Base-by-base conservation (phyloP, 2,797 vertebrate species). In the Rhodeus uyekii region DNA sequence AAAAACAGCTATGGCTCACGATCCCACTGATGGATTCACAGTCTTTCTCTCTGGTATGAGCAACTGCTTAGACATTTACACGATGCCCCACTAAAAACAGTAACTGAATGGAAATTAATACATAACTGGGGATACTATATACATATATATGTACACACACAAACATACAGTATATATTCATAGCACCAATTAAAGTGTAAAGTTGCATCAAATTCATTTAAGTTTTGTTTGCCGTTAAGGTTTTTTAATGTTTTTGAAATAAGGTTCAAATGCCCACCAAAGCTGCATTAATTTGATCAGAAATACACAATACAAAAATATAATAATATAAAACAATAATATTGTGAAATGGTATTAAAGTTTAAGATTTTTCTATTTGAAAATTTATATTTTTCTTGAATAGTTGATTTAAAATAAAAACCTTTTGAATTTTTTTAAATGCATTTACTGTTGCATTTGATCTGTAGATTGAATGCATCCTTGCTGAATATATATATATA, bases 1-100 rank as follows among this genome's bases (percentile, higher is more conserved):
- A 16, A 67, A 82, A 76, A 34, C 72, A 5, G 55, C 53, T 38
- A 34, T 50, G 71, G n/a, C 61, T 82, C 72, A n/a, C 68, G 61
- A 67, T 58, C 71, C 69, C 38, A 24, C 44, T 27, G 55, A 10
- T 36, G 60, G 32, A 72, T 60, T 34, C 42, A 53, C 39, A 53
- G 18, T 53, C 46, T 42, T 24, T 39, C 29, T 29, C 48, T n/a
- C 36, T 74, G 34, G 24, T 32, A 73, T 34, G 22, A 24, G 18
- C 19, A 29, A 46, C 18, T 58, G 39, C 38, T 24, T 29, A 12
- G 38, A 42, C 38, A 63, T 39, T 29, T 38, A 13, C 8, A 32
- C 8, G 55, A 27, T n/a, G n/a, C n/a, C n/a, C n/a, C n/a, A 58
- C 46, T 19, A 50, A 50, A 18, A 42, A 42, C 39, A 42, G 8